Evolutionary conservation across 1,140 invertebrate genomes (phyloP), one percentile per base, ranked within the genome.

Genomic region (Drosophila suzukii): DNA sequence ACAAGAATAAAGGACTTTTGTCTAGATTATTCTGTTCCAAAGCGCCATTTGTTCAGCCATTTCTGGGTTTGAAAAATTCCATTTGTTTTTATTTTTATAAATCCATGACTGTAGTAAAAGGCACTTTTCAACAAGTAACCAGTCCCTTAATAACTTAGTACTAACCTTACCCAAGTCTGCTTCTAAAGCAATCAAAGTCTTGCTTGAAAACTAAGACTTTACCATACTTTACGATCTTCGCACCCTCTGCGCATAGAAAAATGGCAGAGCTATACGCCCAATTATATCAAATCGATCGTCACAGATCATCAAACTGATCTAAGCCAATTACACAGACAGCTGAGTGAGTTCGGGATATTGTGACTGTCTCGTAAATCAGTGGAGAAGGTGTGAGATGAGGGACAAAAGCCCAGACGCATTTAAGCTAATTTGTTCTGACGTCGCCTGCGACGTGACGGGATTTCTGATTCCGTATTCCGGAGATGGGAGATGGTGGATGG

Each of bases 301-400:
- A 72, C 66, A 72, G 68, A 72, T 72, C 68, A 58, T 72, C 68
- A 71, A 72, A 72, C 71, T 44, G 50, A 49, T 72, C 66, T 72
- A 72, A 72, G 68, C 68, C 67, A 71, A 70, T 71, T 71, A 70
- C 36, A 50, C 65, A 71, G 63, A 39, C 65, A 71, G 67, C 67
- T 71, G 67, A 71, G 27, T 30, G 66, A 54, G 41, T 13, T 17
- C 36, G 47, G 44, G 30, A 10, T 43, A 43, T 30, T 38, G 36
- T 17, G 15, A 34, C 59, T 51, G 59, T 8, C 49, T 58, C 68
- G 53, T 58, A 71, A 71, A 58, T 58, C 68, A 43, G 53, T 15
- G 44, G 8, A 30, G 53, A 44, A 72, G 68, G 68, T 71, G 68
- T 71, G 68, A 72, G 44, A 30, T 30, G 13, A 27, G 36, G 36